These are phyloP conservation scores for Halictus quadricinctus DNA, from an alignment of 2,888 invertebrate species.

Conservation along the genomic window DNA sequence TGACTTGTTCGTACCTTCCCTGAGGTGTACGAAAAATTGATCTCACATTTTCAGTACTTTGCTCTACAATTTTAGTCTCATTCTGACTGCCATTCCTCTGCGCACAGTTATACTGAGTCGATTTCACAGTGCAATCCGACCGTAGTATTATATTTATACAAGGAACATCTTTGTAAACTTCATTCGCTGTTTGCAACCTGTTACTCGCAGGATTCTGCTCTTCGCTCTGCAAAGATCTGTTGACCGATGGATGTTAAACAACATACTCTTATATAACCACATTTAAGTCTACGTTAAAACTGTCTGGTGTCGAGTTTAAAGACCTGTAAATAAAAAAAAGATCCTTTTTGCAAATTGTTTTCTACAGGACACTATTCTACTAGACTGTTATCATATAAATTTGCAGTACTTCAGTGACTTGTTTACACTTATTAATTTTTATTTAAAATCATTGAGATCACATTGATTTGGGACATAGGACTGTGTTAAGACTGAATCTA, in stretches of 20 bases:
- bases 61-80: background rate
- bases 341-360: background rate
- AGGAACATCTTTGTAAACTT: conserved; percentile 27
- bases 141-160: conserved; percentile 47
- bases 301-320: conserved; percentile 79
- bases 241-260: conserved; percentile 55
- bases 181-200: conserved; percentile 7
- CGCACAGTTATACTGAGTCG: background rate
- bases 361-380: background rate
- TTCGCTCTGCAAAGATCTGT: conserved; percentile 66
- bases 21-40: background rate
- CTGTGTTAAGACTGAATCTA: background rate
- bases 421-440: background rate
- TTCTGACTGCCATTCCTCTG: background rate
- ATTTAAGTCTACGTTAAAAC: conserved; percentile 79
- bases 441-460: background rate
- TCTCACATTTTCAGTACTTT: background rate
- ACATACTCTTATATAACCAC: conserved; percentile 73
- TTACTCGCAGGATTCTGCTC: conserved; percentile 33
- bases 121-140: conserved; percentile 31
- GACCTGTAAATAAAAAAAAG: conserved; percentile 75
- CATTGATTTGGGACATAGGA: background rate
- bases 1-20: background rate
- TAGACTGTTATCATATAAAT: background rate
- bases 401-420: background rate